Evolutionary conservation across 2,113 vertebrate genomes (phyloP), one percentile per base, ranked within the genome.

Genomic region (Pipa parva): DNA sequence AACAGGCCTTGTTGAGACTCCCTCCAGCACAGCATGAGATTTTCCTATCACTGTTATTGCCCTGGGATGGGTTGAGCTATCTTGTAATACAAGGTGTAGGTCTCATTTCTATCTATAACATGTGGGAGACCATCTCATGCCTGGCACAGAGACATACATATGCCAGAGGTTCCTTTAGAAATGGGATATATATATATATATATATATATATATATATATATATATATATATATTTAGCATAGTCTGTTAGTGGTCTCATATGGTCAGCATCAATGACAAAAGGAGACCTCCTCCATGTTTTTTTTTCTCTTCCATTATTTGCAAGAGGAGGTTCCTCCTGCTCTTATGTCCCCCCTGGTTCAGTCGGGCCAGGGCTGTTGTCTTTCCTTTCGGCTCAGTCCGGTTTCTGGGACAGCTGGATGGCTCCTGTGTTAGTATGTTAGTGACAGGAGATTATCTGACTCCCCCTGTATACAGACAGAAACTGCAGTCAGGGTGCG

Each of bases 391-490:
- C 46, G 71, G 71, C 54, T 46, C 27, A 26, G 36, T 59, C 56
- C 58, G 31, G 21, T n/a, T 22, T 52, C 45, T 26, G 51, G 64
- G 64, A 22, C 48, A 59, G 56, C 66, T 45, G 57, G 57, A 45
- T 27, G 66, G 48, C 66, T 70, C 66, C 66, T 70, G 66, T 70
- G 54, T 70, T 70, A 70, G 66, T 70, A 61, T 70, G 66, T 70
- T 70, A 70, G 66, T 70, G 66, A 70, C 57, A 70, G 66, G 66
- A 70, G 66, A 69, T 87, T 88, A 89, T 85, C 87, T 86, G 84
- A 89, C 83, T 89, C 86, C 83, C 81, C 89, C 89, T 91, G 89
- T 86, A 80, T 89, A 88, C 88, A 90, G 87, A 91, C 84, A 90
- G 87, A 91, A 91, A 91, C 83, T 74, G 84, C 85, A 86, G 85